These are phyloP conservation scores for Halcyon malimbica DNA, from an alignment of 2,113 vertebrate genomes.

Conservation along the genomic window DNA sequence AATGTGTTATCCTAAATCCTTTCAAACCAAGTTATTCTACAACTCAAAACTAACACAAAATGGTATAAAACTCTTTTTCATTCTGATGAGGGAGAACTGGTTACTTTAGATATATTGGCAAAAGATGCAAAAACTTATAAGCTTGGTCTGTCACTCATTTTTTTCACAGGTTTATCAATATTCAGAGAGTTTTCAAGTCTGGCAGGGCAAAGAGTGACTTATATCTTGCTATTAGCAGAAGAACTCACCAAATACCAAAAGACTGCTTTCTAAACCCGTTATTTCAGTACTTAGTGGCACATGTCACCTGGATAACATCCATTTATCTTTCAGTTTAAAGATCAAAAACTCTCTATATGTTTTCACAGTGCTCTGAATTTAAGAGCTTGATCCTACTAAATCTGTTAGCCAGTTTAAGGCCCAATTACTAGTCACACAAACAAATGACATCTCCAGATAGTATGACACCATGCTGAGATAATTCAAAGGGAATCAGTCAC, in stretches of 20 bases:
- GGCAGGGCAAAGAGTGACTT: background rate
- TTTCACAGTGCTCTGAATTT: constrained; percentile 22
- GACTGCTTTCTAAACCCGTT: background rate
- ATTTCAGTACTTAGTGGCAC: background rate
- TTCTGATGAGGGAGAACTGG: background rate
- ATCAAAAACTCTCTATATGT: constrained; percentile 1
- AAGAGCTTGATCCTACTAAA: constrained; percentile 46
- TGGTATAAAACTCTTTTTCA: background rate
- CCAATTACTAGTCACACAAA: constrained; percentile 28
- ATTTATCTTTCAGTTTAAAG: constrained; percentile 42
- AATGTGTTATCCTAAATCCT: background rate
- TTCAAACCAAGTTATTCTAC: background rate
- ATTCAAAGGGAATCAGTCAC: constrained; percentile 40
- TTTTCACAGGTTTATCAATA: background rate
- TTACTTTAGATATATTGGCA: background rate
- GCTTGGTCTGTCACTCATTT: background rate
- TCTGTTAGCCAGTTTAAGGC: background rate
- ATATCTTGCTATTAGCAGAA: background rate
- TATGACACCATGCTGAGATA: constrained; percentile 15
- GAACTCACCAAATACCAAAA: background rate
- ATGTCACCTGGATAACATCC: background rate
- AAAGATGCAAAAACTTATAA: background rate
- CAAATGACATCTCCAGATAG: constrained; percentile 16
- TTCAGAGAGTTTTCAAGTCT: background rate
- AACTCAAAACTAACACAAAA: background rate